Evolutionary conservation across 1,140 invertebrate genomes (phyloP).

Genomic region (Heliconius nattereri): DNA sequence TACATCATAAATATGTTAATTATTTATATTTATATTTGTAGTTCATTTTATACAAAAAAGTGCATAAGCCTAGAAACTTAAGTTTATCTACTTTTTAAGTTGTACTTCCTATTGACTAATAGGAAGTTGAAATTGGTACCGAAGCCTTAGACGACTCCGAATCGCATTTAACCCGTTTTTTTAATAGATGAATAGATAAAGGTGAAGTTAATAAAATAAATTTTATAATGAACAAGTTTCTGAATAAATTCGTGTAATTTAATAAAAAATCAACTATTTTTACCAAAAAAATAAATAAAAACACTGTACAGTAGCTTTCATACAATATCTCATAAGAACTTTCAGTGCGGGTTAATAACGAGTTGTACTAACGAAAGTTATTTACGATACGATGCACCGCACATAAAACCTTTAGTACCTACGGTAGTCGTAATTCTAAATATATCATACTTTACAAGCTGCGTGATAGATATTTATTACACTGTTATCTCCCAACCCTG

Average conservation of each 20-base stretch:
- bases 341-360: neutral
- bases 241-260: neutral
- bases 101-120: neutral
- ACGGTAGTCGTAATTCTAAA: conserved; percentile 16
- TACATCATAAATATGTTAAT: conserved; percentile 22
- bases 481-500: conserved; percentile 19
- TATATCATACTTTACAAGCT: conserved; percentile 30
- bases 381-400: conserved; percentile 9
- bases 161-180: too few species aligned
- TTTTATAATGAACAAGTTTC: too few species aligned
- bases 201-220: neutral
- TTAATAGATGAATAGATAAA: neutral
- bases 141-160: too few species aligned
- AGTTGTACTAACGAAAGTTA: conserved; percentile 18
- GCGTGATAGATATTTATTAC: conserved; percentile 35
- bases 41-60: too few species aligned
- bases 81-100: neutral
- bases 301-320: neutral
- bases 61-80: too few species aligned
- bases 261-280: neutral
- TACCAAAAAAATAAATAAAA: neutral
- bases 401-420: conserved; percentile 17
- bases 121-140: too few species aligned
- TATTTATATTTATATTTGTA: neutral
- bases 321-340: neutral